A percentile compares a stretch with the other conserved stretches of the same genome.
These are phyloP conservation scores for Bergia puertoricense DNA, from an alignment of 92 coral and sea anemone species.

Conservation along the genomic window DNA sequence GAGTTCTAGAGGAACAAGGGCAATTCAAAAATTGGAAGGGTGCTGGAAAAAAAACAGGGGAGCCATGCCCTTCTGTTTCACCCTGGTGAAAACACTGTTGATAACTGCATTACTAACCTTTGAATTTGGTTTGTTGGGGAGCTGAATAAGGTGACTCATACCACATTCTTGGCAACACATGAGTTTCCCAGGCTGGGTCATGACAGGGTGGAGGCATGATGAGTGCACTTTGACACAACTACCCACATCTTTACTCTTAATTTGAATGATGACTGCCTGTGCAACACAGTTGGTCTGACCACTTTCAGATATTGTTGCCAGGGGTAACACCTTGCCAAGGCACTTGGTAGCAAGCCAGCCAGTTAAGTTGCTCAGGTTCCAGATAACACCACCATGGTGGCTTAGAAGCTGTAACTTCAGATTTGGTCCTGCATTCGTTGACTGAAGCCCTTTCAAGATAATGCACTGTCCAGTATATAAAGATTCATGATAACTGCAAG, in stretches of 20 bases:
- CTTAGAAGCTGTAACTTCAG: slow-evolving; percentile 50
- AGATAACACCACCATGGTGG: slow-evolving; percentile 69
- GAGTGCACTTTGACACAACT: slow-evolving; percentile 62
- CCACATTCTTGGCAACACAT: slow-evolving; percentile 70
- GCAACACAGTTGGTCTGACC: slow-evolving; percentile 56
- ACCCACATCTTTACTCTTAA: slow-evolving; percentile 39
- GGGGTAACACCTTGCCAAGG: slow-evolving; percentile 51
- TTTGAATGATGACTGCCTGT: slow-evolving; percentile 75
- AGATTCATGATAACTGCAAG: slow-evolving; percentile 47
- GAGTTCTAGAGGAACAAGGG: too few relatives aligned
- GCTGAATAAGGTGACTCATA: slow-evolving; percentile 60
- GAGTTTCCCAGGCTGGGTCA: slow-evolving; percentile 46
- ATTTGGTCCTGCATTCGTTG: slow-evolving; percentile 56
- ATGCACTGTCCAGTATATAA: slow-evolving; percentile 82
- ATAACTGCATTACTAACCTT: slow-evolving; percentile 39
- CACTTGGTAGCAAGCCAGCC: slow-evolving; percentile 93
- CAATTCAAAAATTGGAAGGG: too few relatives aligned
- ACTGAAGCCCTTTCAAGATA: slow-evolving; percentile 71
- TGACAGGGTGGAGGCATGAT: slow-evolving; percentile 67
- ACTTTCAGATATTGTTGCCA: slow-evolving; percentile 32
- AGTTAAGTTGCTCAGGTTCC: slow-evolving; percentile 79
- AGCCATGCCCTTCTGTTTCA: too few relatives aligned
- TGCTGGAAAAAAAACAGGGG: too few relatives aligned
- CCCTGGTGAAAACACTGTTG: neutral
- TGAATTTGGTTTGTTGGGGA: slow-evolving; percentile 31